Percentiles rank a stretch among this genome's conserved stretches.
Evolutionary conservation across 1,140 invertebrate species (phyloP).

Genomic region (Drosophila albomicans): DNA sequence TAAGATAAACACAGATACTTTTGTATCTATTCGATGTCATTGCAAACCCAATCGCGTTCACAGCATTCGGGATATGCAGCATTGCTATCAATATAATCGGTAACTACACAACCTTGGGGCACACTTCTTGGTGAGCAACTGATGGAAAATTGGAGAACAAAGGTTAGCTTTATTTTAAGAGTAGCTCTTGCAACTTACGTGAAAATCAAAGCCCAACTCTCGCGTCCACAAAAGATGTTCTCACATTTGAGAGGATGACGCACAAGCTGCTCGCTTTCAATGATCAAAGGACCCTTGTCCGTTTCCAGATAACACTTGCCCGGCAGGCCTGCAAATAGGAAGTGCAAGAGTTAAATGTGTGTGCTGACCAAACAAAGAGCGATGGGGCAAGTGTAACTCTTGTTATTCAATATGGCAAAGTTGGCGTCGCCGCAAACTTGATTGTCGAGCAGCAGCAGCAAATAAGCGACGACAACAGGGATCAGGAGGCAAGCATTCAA

Average conservation of each 20-base stretch:
- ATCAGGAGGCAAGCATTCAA: constrained; percentile 9
- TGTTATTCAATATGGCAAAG: constrained; percentile 25
- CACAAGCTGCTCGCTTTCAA: constrained; percentile 4
- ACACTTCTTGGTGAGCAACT: constrained; percentile 18
- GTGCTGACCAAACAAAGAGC: background rate
- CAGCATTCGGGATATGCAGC: constrained; percentile 49
- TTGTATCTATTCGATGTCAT: constrained; percentile 8
- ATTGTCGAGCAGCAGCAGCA: constrained; percentile 4
- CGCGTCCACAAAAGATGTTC: constrained; percentile 44
- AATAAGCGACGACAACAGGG: constrained; percentile 21
- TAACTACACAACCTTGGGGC: constrained; percentile 33
- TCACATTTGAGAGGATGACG: constrained; percentile 51
- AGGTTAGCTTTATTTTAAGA: background rate
- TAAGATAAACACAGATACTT: background rate
- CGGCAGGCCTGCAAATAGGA: constrained; percentile 35
- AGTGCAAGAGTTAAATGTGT: background rate
- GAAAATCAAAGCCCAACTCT: constrained; percentile 59
- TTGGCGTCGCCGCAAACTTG: background rate
- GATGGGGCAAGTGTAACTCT: constrained; percentile 16
- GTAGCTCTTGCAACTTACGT: constrained; percentile 18
- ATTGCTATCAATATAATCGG: constrained; percentile 8
- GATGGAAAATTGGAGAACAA: background rate
- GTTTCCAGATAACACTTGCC: constrained; percentile 39
- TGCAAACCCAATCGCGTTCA: constrained; percentile 36
- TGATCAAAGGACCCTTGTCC: background rate